These are phyloP conservation scores for Brassicogethes aeneus DNA, from an alignment of 2,888 invertebrate genomes.

Conservation along the genomic window DNA sequence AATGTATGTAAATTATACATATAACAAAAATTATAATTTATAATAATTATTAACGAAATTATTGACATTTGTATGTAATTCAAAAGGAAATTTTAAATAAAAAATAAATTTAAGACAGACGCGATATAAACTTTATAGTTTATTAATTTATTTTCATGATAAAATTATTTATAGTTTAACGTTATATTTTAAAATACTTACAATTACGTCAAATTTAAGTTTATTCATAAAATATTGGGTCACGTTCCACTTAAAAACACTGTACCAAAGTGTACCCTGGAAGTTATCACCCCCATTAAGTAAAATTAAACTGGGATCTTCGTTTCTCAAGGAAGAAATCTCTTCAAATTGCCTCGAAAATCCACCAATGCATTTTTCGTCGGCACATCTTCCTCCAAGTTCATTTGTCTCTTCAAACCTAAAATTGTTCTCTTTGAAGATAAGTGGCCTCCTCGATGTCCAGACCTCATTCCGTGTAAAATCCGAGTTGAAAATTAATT, in stretches of 20 bases:
- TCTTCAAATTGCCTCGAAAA: conserved; percentile 54
- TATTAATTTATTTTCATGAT: too few relatives aligned
- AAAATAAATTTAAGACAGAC: too few relatives aligned
- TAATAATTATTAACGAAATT: too few relatives aligned
- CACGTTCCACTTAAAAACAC: conserved; percentile 58
- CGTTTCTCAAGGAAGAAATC: conserved; percentile 38
- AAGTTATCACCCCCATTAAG: conserved; percentile 77
- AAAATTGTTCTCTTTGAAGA: conserved; percentile 2
- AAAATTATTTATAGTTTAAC: too few relatives aligned
- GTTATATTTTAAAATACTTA: too few relatives aligned
- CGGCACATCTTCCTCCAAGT: conserved; percentile 48
- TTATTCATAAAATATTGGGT: conserved; percentile 66
- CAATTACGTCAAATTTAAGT: conserved; percentile 28
- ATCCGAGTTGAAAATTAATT: neutral
- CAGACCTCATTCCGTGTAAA: neutral
- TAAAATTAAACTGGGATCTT: conserved; percentile 47
- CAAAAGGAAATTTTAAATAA: too few relatives aligned
- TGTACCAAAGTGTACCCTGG: conserved; percentile 77
- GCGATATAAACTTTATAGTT: too few relatives aligned
- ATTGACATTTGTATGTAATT: too few relatives aligned
- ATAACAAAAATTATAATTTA: too few relatives aligned
- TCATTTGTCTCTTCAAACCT: conserved; percentile 50
- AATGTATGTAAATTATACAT: too few relatives aligned
- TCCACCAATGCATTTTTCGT: conserved; percentile 54
- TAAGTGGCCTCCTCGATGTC: too few relatives aligned